Percentiles rank a stretch among this genome's conserved stretches.
phyloP scores from a whole-genome alignment of 2,888 invertebrate species.

The Dinocampus coccinellae region DNA sequence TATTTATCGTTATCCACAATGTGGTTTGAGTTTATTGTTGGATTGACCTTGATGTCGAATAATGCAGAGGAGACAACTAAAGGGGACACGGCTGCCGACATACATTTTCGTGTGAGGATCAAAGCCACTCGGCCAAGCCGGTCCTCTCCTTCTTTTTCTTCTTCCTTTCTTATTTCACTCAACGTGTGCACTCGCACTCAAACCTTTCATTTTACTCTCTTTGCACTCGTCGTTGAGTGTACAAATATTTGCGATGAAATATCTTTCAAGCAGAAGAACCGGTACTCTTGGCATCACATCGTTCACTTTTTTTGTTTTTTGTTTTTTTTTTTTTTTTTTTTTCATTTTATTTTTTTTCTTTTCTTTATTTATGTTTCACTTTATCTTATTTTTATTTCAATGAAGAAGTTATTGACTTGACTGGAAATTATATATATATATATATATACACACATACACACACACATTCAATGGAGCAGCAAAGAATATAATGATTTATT shows the following conservation, averaged over 20 bases:
- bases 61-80: slow-evolving; percentile 8
- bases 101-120: slow-evolving; percentile 32
- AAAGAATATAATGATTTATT: not conserved
- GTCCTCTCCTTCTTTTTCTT: not conserved
- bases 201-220: not conserved
- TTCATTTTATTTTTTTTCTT: slow-evolving; percentile 40
- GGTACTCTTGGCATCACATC: slow-evolving; percentile 11
- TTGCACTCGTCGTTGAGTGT: slow-evolving; percentile 9
- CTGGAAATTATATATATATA: slow-evolving; percentile 9
- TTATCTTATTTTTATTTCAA: not conserved
- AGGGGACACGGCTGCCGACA: slow-evolving; percentile 20
- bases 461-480: not conserved
- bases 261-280: slow-evolving; percentile 22
- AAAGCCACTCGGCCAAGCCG: slow-evolving; percentile 39
- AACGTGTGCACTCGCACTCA: slow-evolving; percentile 40
- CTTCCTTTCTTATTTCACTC: not conserved
- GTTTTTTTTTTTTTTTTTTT: not conserved
- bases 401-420: slow-evolving; percentile 19
- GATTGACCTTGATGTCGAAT: slow-evolving; percentile 31
- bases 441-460: no score
- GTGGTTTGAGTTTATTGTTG: slow-evolving; percentile 12
- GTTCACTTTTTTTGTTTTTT: not conserved
- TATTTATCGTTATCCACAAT: slow-evolving; percentile 30
- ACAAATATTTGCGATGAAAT: slow-evolving; percentile 37
- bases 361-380: slow-evolving; percentile 20